Base-by-base conservation (phyloP, 2,113 vertebrate species). In the Rhombomys opimus region DNA sequence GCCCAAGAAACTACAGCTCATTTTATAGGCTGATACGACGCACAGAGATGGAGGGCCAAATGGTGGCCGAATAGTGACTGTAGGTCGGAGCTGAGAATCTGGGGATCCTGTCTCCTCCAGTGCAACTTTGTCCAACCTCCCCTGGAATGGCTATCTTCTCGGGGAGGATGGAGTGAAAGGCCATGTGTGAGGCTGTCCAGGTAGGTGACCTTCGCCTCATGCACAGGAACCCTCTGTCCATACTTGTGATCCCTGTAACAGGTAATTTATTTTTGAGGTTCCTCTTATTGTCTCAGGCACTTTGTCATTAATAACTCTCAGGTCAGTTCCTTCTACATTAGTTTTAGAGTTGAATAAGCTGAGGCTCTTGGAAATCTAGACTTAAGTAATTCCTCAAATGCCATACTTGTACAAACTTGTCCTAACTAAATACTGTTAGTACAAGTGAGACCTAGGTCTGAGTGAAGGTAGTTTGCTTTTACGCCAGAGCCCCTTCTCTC, bases 1-100 rank as follows among this genome's bases (percentile, higher is more conserved):
- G 92, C 54, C 50, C 18, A 22, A 35, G 90, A 93, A 92, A 86
- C 72, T 32, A 77, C 50, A 72, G 41, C 72, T 57, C 81, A 54
- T 86, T 92, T 95, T 92, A 59, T 61, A 90, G 76, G 72, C 57
- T 52, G 80, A 67, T 86, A 86, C 14, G 63, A 35, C n/a, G 65
- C 75, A 57, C 22, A 38, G 65, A 85, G 78, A 84, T 80, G 38
- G 89, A 52, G 46, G 38, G 67, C n/a, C 61, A 14, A 54, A 1
- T 63, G 35, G 59, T 81, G 63, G 32, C 50, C 13, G n/a, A 46
- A 72, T 59, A 92, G 52, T 91, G 96, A 95, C 92, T 89, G 72
- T 95, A 92, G 72, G 27, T 89, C 59, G 27, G 80, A 89, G 84
- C 46, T 0, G 0, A 87, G 65, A 35, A 90, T 35, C n/a, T 95